phyloP scores from a whole-genome alignment of 2,113 vertebrate genomes.

The Bothrops jararaca region DNA sequence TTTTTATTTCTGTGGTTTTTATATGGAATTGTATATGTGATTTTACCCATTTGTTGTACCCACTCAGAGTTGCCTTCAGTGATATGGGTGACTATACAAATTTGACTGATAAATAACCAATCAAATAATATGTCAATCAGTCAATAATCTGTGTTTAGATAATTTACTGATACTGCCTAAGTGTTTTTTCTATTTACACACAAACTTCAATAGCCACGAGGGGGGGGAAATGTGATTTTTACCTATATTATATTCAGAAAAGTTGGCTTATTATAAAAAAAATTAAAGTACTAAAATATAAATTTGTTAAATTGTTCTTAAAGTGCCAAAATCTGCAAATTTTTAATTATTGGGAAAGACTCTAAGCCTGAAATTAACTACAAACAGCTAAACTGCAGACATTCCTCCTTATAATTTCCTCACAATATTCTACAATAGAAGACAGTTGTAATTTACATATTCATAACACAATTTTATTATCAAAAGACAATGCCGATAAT shows the following conservation, averaged over 20 bases:
- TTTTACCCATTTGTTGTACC: not conserved
- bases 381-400: constrained; percentile 35
- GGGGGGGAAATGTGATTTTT: not conserved
- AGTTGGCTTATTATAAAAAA: rapidly evolving
- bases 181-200: not conserved
- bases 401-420: constrained; percentile 50
- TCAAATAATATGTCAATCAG: not conserved
- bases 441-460: constrained; percentile 53
- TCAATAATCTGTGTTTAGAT: not conserved
- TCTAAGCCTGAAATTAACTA: constrained; percentile 42
- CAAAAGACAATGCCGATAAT: constrained; percentile 61
- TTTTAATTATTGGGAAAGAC: constrained; percentile 63
- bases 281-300: constrained; percentile 37
- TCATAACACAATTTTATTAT: constrained; percentile 54
- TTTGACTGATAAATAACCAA: not conserved
- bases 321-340: constrained; percentile 51
- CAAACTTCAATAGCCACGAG: not conserved
- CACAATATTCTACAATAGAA: constrained; percentile 44
- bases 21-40: not conserved
- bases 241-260: not conserved
- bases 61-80: not conserved
- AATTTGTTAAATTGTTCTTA: constrained; percentile 45
- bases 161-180: not conserved
- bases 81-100: not conserved
- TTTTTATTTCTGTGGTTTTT: not conserved